A percentile compares a stretch with the other conserved stretches of the same genome.
Evolutionary conservation across 2,797 vertebrate species (phyloP).

Genomic region (Characodon lateralis): DNA sequence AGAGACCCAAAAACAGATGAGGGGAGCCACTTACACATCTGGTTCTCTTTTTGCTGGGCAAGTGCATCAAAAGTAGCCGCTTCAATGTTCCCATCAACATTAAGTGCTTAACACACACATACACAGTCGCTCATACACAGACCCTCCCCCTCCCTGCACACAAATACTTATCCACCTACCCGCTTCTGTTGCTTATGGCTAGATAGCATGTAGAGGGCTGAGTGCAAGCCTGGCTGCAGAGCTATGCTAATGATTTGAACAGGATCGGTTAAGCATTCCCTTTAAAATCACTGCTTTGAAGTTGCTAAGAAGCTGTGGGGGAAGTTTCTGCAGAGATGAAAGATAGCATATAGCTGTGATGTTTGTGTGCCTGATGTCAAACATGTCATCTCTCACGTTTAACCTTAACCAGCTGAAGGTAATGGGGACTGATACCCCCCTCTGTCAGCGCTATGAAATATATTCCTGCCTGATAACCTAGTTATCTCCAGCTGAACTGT

Average conservation of each 20-base stretch:
- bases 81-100: constrained; percentile 40
- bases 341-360: constrained; percentile 61
- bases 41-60: constrained; percentile 47
- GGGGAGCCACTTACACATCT: constrained; percentile 38
- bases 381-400: constrained; percentile 58
- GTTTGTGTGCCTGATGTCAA: constrained; percentile 54
- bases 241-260: constrained; percentile 52
- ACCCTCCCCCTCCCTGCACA: constrained; percentile 9
- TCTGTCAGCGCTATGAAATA: constrained; percentile 33
- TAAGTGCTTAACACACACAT: constrained; percentile 16
- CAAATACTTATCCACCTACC: constrained; percentile 52
- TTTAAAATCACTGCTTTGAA: constrained; percentile 72
- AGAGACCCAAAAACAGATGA: constrained; percentile 5
- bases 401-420: constrained; percentile 59
- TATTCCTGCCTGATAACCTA: constrained; percentile 7
- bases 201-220: constrained; percentile 32
- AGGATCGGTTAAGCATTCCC: constrained; percentile 64
- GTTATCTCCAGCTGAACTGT: constrained; percentile 1
- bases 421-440: constrained; percentile 39
- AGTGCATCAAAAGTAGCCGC: constrained; percentile 57
- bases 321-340: constrained; percentile 60
- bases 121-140: constrained; percentile 6
- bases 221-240: constrained; percentile 44
- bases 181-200: constrained; percentile 45
- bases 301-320: constrained; percentile 35